A percentile compares a stretch with the other conserved stretches of the same genome.
Conservation (phyloP, 92 coral and sea anemone species). For the Scolanthus callimorphus region DNA sequence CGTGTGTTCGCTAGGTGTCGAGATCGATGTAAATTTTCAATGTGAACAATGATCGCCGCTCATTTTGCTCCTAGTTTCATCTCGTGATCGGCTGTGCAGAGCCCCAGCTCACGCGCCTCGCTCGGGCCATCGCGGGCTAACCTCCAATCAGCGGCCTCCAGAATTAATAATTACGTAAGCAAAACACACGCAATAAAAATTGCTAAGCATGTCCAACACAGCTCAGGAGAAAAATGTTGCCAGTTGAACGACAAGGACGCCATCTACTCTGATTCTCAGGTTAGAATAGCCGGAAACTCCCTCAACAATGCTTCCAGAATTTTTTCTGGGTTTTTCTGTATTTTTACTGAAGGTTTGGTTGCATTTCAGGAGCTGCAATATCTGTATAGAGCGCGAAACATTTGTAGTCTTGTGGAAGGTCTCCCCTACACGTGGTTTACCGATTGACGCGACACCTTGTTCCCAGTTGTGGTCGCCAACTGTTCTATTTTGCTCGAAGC, state of each 20-base stretch:
- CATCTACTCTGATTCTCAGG: not conserved
- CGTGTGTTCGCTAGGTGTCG: too few species aligned
- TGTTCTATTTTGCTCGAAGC: not conserved
- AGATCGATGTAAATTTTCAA: too few species aligned
- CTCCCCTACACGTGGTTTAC: not conserved
- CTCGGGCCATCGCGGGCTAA: conserved; percentile 3
- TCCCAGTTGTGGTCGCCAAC: not conserved
- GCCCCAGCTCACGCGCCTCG: not conserved
- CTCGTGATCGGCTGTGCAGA: not conserved
- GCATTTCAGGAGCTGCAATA: not conserved
- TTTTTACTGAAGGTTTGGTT: not conserved
- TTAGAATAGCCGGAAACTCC: not conserved
- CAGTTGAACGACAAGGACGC: not conserved
- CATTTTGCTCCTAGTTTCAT: not conserved
- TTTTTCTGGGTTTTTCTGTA: not conserved
- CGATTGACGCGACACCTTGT: not conserved
- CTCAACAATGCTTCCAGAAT: not conserved
- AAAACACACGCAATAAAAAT: conserved; percentile 83
- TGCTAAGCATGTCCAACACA: conserved; percentile 51
- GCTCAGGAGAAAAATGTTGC: conserved; percentile 2
- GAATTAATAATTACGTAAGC: conserved; percentile 73
- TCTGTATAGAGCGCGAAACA: not conserved
- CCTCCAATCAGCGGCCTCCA: conserved; percentile 62
- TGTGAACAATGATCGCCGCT: not conserved
- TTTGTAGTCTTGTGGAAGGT: not conserved